Percentiles rank a stretch among this genome's conserved stretches.
These are phyloP conservation scores for Anneissia japonica DNA, from an alignment of 35 echinoderm and acorn worm genomes.

Conservation along the genomic window DNA sequence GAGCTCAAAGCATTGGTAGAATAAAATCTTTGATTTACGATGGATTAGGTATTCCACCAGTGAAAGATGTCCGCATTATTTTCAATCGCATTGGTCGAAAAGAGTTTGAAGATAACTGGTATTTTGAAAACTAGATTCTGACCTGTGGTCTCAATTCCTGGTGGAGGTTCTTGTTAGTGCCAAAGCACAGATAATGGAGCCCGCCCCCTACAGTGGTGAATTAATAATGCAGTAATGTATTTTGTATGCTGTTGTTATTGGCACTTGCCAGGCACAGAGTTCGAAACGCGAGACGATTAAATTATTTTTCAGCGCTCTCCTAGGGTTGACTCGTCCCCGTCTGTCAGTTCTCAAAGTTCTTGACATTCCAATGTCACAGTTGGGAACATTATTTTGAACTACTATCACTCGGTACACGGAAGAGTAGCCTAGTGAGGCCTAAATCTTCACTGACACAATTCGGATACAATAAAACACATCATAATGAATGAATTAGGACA, in stretches of 20 bases:
- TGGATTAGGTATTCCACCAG: neutral
- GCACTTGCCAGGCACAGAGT: neutral
- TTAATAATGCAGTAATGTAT: neutral
- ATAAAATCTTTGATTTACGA: too few species aligned
- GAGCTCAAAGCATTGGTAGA: too few species aligned
- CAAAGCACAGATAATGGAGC: neutral
- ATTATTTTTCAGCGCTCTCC: neutral
- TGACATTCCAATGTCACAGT: neutral
- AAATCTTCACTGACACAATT: neutral
- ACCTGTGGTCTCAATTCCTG: neutral
- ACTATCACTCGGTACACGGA: neutral
- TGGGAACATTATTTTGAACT: neutral
- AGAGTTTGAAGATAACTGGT: neutral
- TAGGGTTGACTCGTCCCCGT: neutral
- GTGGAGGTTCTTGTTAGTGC: neutral
- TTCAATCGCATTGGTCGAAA: neutral
- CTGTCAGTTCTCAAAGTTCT: neutral
- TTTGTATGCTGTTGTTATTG: neutral
- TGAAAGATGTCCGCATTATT: neutral
- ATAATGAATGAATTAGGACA: neutral
- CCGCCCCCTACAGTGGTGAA: neutral
- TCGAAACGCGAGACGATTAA: neutral
- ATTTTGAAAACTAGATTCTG: neutral
- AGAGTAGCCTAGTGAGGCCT: too few species aligned
- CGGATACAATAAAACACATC: neutral